A percentile compares a stretch with the other conserved stretches of the same genome.
phyloP scores from a whole-genome alignment of 2,113 vertebrate genomes.

The Syrmaticus mikado region DNA sequence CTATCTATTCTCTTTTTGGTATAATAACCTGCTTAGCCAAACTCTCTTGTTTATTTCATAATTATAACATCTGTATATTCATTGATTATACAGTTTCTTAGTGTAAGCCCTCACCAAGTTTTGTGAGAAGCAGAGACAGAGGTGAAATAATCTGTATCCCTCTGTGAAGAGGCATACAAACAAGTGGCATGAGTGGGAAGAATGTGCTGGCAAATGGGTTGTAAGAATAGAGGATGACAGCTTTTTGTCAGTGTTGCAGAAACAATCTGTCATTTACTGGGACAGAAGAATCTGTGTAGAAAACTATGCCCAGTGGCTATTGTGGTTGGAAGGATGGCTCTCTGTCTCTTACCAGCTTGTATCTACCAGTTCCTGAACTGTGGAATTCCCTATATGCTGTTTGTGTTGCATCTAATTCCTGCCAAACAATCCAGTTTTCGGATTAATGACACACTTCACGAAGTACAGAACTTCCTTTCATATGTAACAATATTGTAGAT shows the following conservation, averaged over 20 bases:
- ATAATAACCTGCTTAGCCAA: too few relatives aligned
- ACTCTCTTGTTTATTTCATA: too few relatives aligned
- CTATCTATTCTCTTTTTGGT: too few relatives aligned
- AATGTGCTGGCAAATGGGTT: neutral
- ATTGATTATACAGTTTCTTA: neutral
- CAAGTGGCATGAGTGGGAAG: neutral
- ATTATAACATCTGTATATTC: too few relatives aligned
- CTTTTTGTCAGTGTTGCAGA: neutral
- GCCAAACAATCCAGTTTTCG: neutral
- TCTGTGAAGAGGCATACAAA: fast-evolving
- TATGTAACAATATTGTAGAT: neutral
- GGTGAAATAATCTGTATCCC: neutral
- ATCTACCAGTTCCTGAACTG: neutral
- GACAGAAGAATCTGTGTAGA: neutral
- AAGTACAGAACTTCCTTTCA: neutral
- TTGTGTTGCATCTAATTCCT: neutral
- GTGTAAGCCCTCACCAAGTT: neutral
- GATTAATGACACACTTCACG: neutral
- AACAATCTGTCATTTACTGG: neutral
- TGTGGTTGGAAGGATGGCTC: neutral
- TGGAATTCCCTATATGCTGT: neutral
- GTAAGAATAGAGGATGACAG: neutral
- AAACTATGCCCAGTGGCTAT: neutral
- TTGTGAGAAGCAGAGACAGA: neutral
- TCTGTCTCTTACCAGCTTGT: neutral